Evolutionary conservation across 2,888 invertebrate genomes (phyloP).

Genomic region (Philereme vetulata): DNA sequence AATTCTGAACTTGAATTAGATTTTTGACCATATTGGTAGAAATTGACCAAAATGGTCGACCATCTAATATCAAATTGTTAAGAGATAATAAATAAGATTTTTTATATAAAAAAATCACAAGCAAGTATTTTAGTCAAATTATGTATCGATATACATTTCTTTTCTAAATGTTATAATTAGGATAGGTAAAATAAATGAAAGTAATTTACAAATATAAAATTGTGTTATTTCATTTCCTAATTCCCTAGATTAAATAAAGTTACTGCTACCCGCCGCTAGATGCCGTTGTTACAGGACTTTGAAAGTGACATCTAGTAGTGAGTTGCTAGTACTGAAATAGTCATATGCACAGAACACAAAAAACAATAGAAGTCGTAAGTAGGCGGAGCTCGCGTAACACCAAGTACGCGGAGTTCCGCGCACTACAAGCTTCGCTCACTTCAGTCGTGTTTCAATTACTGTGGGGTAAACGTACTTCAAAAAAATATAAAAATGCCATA

Average conservation of each 20-base stretch:
- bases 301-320: too few species aligned
- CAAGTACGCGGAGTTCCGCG: too few species aligned
- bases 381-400: too few species aligned
- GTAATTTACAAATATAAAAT: slow-evolving; percentile 56
- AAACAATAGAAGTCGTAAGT: too few species aligned
- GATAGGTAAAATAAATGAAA: slow-evolving; percentile 70
- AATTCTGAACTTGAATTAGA: slow-evolving; percentile 61
- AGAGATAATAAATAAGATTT: slow-evolving; percentile 45
- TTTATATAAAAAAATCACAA: slow-evolving; percentile 53
- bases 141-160: slow-evolving; percentile 56
- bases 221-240: background rate
- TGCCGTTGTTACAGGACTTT: background rate
- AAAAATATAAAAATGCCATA: too few species aligned
- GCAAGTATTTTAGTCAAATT: slow-evolving; percentile 67
- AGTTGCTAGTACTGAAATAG: too few species aligned
- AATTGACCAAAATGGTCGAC: slow-evolving; percentile 69
- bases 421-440: too few species aligned
- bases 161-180: slow-evolving; percentile 66
- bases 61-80: slow-evolving; percentile 69
- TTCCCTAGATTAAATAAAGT: background rate
- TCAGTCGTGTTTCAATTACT: too few species aligned
- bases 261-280: slow-evolving; percentile 13
- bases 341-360: too few species aligned
- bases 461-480: too few species aligned
- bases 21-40: slow-evolving; percentile 70